Evolutionary conservation across 2,888 invertebrate species (phyloP), one percentile per base, ranked within the genome.

Genomic region (Drosophila multiciliata): DNA sequence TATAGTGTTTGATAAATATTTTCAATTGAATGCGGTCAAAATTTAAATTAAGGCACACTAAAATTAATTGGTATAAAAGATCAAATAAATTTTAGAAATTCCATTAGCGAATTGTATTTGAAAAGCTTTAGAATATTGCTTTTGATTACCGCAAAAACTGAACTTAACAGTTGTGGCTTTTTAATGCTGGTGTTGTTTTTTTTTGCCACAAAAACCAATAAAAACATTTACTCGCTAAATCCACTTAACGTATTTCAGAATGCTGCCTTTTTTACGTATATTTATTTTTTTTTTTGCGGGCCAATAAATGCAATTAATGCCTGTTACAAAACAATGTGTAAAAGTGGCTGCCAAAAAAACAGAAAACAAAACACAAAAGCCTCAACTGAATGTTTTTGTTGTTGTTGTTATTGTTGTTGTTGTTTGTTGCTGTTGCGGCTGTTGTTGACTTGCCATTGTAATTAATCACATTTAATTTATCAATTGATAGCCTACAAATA

Each of bases 391-490:
- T 52, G 40, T 50, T 35, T 26, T 55, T 63, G 32, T 45, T 42
- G 15, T n/a, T 52, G n/a, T 29, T 38, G 20, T 20, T 8, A 35
- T 49, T 50, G 6, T n/a, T 48, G 15, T 4, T 15, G 29, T 29
- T 23, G 23, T 23, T 57, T 45, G 26, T 26, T 57, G 32, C 35
- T 60, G 49, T 36, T 38, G 42, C 53, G 45, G 35, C 17, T 49
- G 53, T 15, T 66, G 61, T 45, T 48, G 32, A 54, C 54, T 54
- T 61, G 17, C 71, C 59, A 40, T n/a, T 62, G 66, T 59, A 70
- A 79, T 79, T 79, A 70, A 76, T 79, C 76, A 70, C 73, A 73
- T 76, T 71, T 71, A 71, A 71, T 67, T 71, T 70, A 65, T 73
- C 63, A 73, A 71, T 66, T 69, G 55, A 38, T 15, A 12, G 52